These are phyloP conservation scores for Pardalotus punctatus DNA, from an alignment of 2,113 vertebrate genomes.

Conservation along the genomic window DNA sequence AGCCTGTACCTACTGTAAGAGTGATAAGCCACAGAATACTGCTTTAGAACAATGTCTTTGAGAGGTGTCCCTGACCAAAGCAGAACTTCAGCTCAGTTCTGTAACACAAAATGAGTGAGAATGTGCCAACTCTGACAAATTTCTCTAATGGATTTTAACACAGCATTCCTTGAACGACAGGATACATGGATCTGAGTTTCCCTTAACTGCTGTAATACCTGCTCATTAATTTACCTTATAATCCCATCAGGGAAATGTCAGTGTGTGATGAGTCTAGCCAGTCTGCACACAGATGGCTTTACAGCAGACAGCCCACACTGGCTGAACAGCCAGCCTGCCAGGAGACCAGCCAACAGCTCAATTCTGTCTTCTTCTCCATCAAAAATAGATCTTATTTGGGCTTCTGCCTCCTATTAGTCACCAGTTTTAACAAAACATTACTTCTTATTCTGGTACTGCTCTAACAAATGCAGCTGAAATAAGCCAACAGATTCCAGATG, in stretches of 20 bases:
- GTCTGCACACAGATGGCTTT: neutral
- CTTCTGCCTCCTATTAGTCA: slow-evolving; percentile 25
- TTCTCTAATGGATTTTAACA: neutral
- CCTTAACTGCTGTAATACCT: neutral
- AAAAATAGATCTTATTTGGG: slow-evolving; percentile 40
- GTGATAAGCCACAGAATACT: neutral
- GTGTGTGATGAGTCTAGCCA: neutral
- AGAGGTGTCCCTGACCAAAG: neutral
- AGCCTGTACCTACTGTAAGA: neutral
- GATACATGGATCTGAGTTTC: neutral
- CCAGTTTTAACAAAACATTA: slow-evolving; percentile 31
- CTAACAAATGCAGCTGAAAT: neutral
- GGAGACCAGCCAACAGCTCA: slow-evolving; percentile 10
- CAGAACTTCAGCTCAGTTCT: neutral
- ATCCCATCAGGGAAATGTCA: neutral
- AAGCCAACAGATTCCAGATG: neutral
- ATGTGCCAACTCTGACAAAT: neutral
- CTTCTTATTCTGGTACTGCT: neutral
- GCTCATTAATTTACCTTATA: neutral
- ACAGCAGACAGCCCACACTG: neutral
- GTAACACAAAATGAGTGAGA: neutral
- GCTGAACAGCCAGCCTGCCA: neutral
- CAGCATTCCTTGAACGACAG: neutral
- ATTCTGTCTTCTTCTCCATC: neutral
- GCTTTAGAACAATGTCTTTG: neutral